Percentiles rank a stretch among this genome's conserved stretches.
These are phyloP conservation scores for Palaemon carinicauda DNA, from an alignment of 1,140 invertebrate genomes.

Conservation along the genomic window DNA sequence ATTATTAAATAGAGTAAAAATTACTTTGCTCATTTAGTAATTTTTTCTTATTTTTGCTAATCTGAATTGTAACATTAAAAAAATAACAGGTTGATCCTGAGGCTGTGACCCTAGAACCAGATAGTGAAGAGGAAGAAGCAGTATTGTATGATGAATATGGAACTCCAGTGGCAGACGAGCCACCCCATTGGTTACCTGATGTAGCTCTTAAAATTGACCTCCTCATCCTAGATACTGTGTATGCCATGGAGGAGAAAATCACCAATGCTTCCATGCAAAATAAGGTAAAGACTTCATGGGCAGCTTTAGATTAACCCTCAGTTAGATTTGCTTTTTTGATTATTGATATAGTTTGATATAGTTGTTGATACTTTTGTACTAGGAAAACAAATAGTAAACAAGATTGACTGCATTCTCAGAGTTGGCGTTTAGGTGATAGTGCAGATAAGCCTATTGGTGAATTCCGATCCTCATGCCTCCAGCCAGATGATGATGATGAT, in stretches of 20 bases:
- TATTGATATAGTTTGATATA: too few relatives aligned
- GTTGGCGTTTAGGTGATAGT: conserved; percentile 51
- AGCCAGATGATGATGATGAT: conserved; percentile 26
- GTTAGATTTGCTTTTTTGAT: too few relatives aligned
- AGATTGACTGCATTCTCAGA: neutral
- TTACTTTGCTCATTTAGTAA: too few relatives aligned
- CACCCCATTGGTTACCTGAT: conserved; percentile 73
- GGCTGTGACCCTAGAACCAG: conserved; percentile 60
- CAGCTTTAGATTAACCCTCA: too few relatives aligned
- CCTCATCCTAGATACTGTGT: conserved; percentile 84
- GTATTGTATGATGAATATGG: conserved; percentile 59
- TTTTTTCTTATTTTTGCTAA: too few relatives aligned
- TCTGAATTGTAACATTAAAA: too few relatives aligned
- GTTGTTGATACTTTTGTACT: too few relatives aligned
- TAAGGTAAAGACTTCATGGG: conserved; percentile 63
- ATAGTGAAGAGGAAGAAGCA: conserved; percentile 47
- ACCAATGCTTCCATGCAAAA: conserved; percentile 92
- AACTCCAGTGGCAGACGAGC: conserved; percentile 62
- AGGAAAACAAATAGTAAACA: neutral
- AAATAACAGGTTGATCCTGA: conserved; percentile 59
- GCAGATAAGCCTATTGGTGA: conserved; percentile 40
- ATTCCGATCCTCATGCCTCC: conserved; percentile 44
- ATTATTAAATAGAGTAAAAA: too few relatives aligned
- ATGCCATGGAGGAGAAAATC: conserved; percentile 90
- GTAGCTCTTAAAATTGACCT: conserved; percentile 83